Base-by-base conservation (phyloP, 2,888 invertebrate genomes). In the Elmis aenea region DNA sequence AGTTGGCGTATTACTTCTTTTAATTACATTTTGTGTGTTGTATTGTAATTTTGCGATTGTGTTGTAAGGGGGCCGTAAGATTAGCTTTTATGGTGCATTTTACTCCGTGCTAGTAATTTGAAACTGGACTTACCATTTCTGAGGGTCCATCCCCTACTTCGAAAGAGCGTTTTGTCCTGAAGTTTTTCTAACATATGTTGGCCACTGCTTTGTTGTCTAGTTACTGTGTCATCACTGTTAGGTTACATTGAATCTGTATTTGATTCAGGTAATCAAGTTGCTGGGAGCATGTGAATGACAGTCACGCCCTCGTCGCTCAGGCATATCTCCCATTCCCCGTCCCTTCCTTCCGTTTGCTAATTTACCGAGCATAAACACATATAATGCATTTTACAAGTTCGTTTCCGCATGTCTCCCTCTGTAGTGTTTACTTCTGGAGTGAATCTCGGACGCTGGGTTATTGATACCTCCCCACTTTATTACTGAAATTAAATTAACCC, bases 241-340 rank as follows among this genome's bases (percentile, higher is more conserved):
- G n/a, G n/a, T n/a, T n/a, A 47, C 38, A 41, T 38, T 21, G 38
- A 49, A 46, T 48, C 47, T 40, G 43, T 34, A 57, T 52, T 42
- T 56, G 57, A 59, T 58, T 58, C 57, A 55, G 54, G 55, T 59
- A 61, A 62, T 61, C 58, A 56, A 54, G 54, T 59, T 44, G 57
- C 51, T 52, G 51, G 51, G 52, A 52, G 55, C 53, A 52, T 52
- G 52, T 58, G 58, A 56, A 51, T 55, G 44, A 55, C 49, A 59
- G 63, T 63, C 65, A 64, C 65, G 64, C 66, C 65, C 64, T 64
- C 58, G 61, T 61, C 63, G 58, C 56, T 65, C 56, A 64, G 61
- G 60, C 66, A 61, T 64, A 65, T 62, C 63, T 66, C 65, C 66
- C 50, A 38, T 50, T 37, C 45, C 50, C 52, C 50, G 55, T 53